A percentile compares a stretch with the other conserved stretches of the same genome.
These are phyloP conservation scores for Capreolus pygargus DNA, from an alignment of 2,113 vertebrate species.

Conservation along the genomic window DNA sequence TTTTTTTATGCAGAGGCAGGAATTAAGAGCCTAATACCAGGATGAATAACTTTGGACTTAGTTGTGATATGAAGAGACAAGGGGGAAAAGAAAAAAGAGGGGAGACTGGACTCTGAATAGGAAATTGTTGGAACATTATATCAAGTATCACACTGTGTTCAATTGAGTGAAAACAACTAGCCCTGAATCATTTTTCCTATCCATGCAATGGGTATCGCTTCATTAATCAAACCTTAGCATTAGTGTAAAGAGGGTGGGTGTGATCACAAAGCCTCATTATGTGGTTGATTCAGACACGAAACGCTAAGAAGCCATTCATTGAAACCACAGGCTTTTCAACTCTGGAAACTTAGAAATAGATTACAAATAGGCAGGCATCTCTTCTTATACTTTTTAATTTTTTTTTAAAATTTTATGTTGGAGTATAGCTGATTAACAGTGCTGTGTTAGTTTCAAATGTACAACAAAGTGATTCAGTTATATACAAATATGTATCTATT, in stretches of 20 bases:
- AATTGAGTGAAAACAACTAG: neutral
- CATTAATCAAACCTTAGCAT: neutral
- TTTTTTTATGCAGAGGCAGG: conserved; percentile 41
- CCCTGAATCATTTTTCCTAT: neutral
- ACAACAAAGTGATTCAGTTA: neutral
- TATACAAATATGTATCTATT: neutral
- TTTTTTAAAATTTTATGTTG: neutral
- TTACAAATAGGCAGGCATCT: neutral
- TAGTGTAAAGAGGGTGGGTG: neutral
- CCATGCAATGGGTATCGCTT: neutral
- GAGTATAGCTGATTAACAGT: neutral
- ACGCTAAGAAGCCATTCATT: neutral
- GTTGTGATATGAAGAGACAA: neutral
- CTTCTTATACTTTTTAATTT: neutral
- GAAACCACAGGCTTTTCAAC: neutral
- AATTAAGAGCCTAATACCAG: conserved; percentile 49
- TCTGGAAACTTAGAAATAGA: neutral
- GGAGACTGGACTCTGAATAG: neutral
- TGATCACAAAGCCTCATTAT: neutral
- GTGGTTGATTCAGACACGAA: neutral
- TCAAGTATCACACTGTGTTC: neutral
- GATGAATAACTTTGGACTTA: conserved; percentile 30
- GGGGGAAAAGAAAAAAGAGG: neutral
- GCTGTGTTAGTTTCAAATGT: neutral
- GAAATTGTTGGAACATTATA: neutral